Percentiles rank a stretch among this genome's conserved stretches.
Conservation (phyloP, 2,797 vertebrate species). For the Anomalospiza imberbis region DNA sequence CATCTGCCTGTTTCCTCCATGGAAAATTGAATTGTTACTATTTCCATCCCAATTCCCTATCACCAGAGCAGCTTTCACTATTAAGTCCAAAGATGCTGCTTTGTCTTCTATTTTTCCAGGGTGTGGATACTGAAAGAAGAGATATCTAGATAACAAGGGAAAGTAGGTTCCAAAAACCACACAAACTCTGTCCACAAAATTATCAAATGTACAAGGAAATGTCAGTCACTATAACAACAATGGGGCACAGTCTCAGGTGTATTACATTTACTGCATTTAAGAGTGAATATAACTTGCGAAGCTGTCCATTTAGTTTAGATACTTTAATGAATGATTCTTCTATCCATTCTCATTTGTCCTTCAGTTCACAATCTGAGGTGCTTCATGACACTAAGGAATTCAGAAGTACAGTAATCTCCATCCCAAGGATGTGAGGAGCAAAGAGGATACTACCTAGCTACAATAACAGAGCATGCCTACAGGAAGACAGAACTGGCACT, state of each 20-base stretch:
- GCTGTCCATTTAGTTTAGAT: neutral
- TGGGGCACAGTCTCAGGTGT: neutral
- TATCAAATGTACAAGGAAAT: neutral
- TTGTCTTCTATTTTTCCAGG: neutral
- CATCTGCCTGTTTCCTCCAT: neutral
- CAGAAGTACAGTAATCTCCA: neutral
- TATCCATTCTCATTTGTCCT: neutral
- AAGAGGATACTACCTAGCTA: neutral
- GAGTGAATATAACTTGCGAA: neutral
- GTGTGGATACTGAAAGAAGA: neutral
- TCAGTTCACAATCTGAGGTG: neutral
- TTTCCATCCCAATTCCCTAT: neutral
- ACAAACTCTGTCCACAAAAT: neutral
- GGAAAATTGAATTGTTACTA: neutral
- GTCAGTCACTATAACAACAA: neutral
- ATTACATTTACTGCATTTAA: neutral
- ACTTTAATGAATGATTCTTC: neutral
- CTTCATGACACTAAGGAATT: neutral
- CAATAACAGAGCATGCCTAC: fast-evolving
- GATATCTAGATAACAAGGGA: neutral
- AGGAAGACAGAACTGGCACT: neutral
- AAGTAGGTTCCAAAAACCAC: neutral
- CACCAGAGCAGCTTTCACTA: neutral
- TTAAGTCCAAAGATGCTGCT: neutral
- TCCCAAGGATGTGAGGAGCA: neutral